Evolutionary conservation across 2,113 vertebrate species (phyloP), one percentile per base, ranked within the genome.

Genomic region (Nycticebus coucang): DNA sequence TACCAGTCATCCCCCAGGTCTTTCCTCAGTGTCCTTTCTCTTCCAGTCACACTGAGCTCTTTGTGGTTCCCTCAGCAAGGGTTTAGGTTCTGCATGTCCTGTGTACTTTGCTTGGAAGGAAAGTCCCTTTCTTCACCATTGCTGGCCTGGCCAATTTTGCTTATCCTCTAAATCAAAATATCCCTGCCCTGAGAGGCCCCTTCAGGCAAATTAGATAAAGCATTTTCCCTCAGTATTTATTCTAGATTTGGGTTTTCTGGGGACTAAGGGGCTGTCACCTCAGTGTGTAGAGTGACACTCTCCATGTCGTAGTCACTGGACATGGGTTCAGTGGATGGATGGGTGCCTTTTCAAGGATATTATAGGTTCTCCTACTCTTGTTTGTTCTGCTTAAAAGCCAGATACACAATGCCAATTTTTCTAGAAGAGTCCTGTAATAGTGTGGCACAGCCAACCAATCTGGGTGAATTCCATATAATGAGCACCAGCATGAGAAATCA

Each of bases 371-470:
- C 6, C 57, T 59, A 12, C 13, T 35, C 33, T 78, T 79, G 14
- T 82, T 94, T 75, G 55, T 78, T 93, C 22, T 69, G 22, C 60
- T 89, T 79, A 53, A 68, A 95, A 45, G 14, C 15, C 55, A 30
- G 12, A 19, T 78, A 57, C 37, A 92, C 1, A 68, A 75, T 87
- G 92, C 22, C 26, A 45, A 5, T 79, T 93, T 87, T 87, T 53
- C 85, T 85, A 75, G 66, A 59, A 81, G 30, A 87, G 19, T 41
- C 37, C n/a, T 79, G 1, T 28, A 95, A 95, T 15, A 59, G 77
- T 85, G 93, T 88, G 66, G n/a, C 17, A 41, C 35, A 64, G 41
- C 33, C 78, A 95, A 91, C 33, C 74, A 94, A 92, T 1, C 35
- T 92, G 60, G 69, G n/a, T n/a, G 62, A 53, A 82, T 78, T 72